phyloP scores from a whole-genome alignment of 2,797 vertebrate genomes.

The Chelmon rostratus region DNA sequence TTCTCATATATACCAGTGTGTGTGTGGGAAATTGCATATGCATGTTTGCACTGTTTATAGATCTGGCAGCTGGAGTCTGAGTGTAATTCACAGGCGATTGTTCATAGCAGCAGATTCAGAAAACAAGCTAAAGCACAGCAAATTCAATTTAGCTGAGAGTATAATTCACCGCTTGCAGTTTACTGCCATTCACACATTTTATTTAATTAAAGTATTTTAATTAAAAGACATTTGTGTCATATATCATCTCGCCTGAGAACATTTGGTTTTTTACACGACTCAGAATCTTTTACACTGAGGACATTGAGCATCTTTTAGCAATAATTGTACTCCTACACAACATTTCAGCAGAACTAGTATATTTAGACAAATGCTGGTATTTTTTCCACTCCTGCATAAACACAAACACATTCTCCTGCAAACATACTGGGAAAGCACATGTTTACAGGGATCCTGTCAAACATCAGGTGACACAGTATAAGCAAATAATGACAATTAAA shows the following conservation, averaged over 20 bases:
- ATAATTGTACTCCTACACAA: not conserved
- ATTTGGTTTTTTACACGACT: not conserved
- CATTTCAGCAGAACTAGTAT: not conserved
- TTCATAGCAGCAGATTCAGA: not conserved
- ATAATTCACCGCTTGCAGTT: not conserved
- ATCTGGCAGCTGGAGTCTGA: not conserved
- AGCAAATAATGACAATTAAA: slow-evolving; percentile 22
- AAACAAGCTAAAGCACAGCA: not conserved
- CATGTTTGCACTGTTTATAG: not conserved
- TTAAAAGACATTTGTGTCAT: not conserved
- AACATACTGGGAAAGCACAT: not conserved
- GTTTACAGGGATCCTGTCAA: not conserved
- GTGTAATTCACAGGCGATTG: not conserved
- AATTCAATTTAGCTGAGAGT: not conserved
- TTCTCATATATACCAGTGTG: not conserved
- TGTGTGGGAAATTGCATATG: not conserved
- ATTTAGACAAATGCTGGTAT: not conserved
- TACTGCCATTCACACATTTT: not conserved
- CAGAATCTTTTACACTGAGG: not conserved
- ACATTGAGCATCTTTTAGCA: not conserved
- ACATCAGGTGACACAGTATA: slow-evolving; percentile 2
- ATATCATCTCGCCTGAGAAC: not conserved
- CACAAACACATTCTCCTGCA: slow-evolving; percentile 2
- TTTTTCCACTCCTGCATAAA: slow-evolving; percentile 2
- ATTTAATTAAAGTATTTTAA: not conserved